Percentiles rank a stretch among this genome's conserved stretches.
Conservation (phyloP, 1,140 invertebrate species). For the Diorhabda carinulata region DNA sequence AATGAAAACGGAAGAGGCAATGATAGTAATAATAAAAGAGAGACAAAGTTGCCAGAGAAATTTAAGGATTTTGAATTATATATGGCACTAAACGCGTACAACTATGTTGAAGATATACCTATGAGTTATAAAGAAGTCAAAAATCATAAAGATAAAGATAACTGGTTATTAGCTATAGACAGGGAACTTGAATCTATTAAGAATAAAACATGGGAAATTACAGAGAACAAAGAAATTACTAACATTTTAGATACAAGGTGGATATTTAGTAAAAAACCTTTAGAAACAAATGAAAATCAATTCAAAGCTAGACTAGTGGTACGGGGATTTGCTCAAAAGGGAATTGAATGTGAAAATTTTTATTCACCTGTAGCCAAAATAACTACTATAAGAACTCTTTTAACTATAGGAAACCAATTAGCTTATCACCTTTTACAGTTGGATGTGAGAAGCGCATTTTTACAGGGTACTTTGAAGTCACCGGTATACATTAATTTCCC, state of each 20-base stretch:
- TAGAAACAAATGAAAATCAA: conserved; percentile 28
- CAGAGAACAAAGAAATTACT: no score
- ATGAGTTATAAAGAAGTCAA: conserved; percentile 41
- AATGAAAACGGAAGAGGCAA: conserved; percentile 1
- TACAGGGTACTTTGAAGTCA: not conserved
- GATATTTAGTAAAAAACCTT: conserved; percentile 33
- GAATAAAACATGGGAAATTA: no score
- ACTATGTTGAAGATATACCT: conserved; percentile 24
- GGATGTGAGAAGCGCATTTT: conserved; percentile 9
- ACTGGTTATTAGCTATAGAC: conserved; percentile 46
- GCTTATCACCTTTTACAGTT: conserved; percentile 5
- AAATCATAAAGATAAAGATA: conserved; percentile 28
- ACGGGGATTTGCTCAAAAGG: conserved; percentile 24
- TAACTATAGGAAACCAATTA: conserved; percentile 11
- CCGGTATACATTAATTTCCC: no score
- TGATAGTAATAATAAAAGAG: conserved; percentile 5
- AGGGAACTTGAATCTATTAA: conserved; percentile 43
- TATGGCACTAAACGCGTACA: conserved; percentile 25
- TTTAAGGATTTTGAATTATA: conserved; percentile 29
- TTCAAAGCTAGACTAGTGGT: conserved; percentile 47
- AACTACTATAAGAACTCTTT: conserved; percentile 6
- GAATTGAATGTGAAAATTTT: conserved; percentile 31
- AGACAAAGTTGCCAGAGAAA: conserved; percentile 23
- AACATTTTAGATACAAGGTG: conserved; percentile 16
- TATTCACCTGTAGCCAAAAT: conserved; percentile 16